Evolutionary conservation across 64 coral and sea anemone species (phyloP).

Genomic region (Dendrophyllia cribrosa): DNA sequence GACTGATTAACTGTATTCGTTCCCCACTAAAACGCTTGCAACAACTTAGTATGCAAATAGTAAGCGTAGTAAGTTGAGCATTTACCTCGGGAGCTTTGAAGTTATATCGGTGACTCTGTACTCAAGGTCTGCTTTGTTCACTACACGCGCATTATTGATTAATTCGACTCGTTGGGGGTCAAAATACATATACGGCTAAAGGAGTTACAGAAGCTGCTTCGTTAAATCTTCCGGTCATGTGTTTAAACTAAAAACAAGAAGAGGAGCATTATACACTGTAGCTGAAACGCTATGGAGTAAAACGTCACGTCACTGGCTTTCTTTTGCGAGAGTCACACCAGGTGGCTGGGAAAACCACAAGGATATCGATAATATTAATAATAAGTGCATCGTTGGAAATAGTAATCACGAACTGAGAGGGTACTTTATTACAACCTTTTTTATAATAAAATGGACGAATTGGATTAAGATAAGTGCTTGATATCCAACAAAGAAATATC

Average conservation of each 20-base stretch:
- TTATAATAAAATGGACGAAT: neutral
- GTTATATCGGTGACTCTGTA: no score
- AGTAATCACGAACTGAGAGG: neutral
- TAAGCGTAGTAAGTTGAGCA: no score
- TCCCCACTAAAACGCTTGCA: no score
- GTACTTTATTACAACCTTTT: neutral
- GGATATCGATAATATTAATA: neutral
- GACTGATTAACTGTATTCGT: no score
- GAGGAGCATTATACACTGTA: no score
- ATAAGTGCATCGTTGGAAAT: neutral
- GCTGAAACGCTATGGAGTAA: neutral
- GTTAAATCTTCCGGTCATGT: neutral
- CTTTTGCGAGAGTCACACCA: neutral
- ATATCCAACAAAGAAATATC: no score
- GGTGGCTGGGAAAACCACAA: neutral
- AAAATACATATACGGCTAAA: neutral
- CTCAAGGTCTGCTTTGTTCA: neutral
- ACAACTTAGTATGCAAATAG: no score
- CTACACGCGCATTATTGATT: neutral
- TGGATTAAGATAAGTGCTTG: neutral
- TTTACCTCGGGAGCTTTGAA: no score
- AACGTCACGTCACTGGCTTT: neutral
- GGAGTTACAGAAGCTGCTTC: neutral
- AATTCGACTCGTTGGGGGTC: neutral
- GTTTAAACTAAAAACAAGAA: neutral